These are phyloP conservation scores for Gallinago jamesoni DNA, from an alignment of 2,113 vertebrate species.

Conservation along the genomic window DNA sequence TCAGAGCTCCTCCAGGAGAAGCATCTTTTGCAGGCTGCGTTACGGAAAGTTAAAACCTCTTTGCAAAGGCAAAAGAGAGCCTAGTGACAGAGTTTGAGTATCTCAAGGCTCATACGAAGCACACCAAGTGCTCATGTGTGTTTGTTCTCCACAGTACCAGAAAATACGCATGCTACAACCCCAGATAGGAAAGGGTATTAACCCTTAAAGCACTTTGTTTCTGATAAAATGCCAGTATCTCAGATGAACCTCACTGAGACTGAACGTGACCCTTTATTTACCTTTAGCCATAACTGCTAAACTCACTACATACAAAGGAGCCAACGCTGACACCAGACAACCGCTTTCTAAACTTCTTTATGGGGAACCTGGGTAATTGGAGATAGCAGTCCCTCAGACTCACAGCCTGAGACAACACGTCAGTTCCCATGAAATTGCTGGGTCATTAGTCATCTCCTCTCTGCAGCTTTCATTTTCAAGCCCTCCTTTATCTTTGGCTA, in stretches of 20 bases:
- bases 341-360: background rate
- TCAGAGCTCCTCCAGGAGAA: background rate
- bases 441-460: slow-evolving; percentile 33
- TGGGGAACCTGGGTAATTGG: background rate
- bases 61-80: background rate
- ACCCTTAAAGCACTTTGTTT: background rate
- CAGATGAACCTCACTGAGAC: background rate
- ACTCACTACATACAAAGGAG: background rate
- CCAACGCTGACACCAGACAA: background rate
- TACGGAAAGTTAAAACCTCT: background rate
- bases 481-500: slow-evolving; percentile 41
- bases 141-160: background rate
- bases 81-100: background rate
- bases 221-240: background rate
- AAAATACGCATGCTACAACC: background rate
- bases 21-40: background rate
- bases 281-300: background rate
- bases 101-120: background rate
- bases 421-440: slow-evolving; percentile 16
- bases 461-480: slow-evolving; percentile 50
- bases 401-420: background rate
- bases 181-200: background rate
- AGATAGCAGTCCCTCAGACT: background rate
- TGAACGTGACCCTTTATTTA: background rate
- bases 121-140: background rate